A percentile compares a stretch with the other conserved stretches of the same genome.
These are phyloP conservation scores for Empidonax traillii DNA, from an alignment of 2,113 vertebrate genomes.

Conservation along the genomic window DNA sequence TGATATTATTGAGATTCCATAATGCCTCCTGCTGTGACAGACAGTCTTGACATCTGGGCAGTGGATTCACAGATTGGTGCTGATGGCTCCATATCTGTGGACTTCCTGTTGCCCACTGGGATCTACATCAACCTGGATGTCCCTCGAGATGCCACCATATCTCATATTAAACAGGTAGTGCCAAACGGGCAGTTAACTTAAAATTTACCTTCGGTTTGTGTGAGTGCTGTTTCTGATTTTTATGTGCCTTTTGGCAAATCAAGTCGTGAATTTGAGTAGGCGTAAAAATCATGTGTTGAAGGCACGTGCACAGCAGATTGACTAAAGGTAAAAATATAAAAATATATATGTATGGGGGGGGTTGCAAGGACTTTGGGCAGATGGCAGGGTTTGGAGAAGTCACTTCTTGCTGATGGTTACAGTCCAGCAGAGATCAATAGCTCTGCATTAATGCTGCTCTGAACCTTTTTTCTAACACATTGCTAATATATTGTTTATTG, in stretches of 20 bases:
- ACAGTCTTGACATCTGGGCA: constrained; percentile 96
- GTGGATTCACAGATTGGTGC: constrained; percentile 87
- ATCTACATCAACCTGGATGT: constrained; percentile 97
- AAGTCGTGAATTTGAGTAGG: neutral
- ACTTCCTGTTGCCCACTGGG: constrained; percentile 95
- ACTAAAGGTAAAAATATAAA: neutral
- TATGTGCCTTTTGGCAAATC: neutral
- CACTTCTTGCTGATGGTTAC: neutral
- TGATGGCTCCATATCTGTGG: constrained; percentile 88
- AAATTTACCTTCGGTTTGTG: neutral
- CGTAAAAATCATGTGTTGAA: neutral
- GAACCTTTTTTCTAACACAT: neutral
- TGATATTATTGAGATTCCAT: constrained; percentile 81
- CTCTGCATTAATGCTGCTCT: neutral
- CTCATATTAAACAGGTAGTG: constrained; percentile 93
- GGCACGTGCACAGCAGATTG: accelerated
- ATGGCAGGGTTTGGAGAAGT: neutral
- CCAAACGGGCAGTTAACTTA: neutral
- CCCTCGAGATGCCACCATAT: constrained; percentile 92
- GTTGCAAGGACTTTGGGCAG: neutral
- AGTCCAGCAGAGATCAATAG: neutral
- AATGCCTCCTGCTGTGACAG: constrained; percentile 98
- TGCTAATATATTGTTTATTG: neutral
- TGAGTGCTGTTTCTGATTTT: neutral
- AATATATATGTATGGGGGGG: neutral